Evolutionary conservation across 2,888 invertebrate species (phyloP), one percentile per base, ranked within the genome.

Genomic region (Eueremaeus valkanovi): DNA sequence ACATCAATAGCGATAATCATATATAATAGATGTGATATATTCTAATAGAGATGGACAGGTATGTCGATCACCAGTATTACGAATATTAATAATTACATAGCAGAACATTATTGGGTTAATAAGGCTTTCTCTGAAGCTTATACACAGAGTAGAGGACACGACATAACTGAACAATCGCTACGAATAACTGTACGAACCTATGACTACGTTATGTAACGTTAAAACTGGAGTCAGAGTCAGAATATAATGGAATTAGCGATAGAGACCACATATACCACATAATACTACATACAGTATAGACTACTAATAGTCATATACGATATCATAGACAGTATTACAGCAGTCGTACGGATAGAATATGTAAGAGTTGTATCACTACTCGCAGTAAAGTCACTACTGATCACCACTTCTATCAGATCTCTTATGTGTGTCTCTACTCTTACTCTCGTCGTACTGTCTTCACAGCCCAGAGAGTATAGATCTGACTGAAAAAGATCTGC

Each of bases 341-440:
- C n/a, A 16, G 55, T 13, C 13, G 24, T 55, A 21, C 29, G 21
- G 16, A 16, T 16, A 13, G 5, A 61, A 27, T 55, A 55, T 55
- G 6, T 8, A 21, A 55, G 3, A 55, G 16, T 27, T 8, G 18
- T 33, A 3, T 24, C 8, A 63, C n/a, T 3, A 63, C 33, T n/a
- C 5, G 18, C 33, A 33, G 55, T 31, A 18, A 29, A 58, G 58
- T 58, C 58, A 58, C 58, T 58, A 16, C 29, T 27, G 21, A 36
- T 68, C 68, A 68, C 42, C 68, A 68, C 68, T 40, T 33, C 33
- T 68, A 36, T 68, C 68, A 33, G 31, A 63, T 68, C 24, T 42
- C 24, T 68, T 40, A n/a, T 8, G 16, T 66, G 36, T 40, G 68
- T 68, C 24, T 40, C 36, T 68, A 66, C 9, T n/a, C n/a, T n/a